phyloP scores from a whole-genome alignment of 2,888 invertebrate species.

The Resseliella maxima region DNA sequence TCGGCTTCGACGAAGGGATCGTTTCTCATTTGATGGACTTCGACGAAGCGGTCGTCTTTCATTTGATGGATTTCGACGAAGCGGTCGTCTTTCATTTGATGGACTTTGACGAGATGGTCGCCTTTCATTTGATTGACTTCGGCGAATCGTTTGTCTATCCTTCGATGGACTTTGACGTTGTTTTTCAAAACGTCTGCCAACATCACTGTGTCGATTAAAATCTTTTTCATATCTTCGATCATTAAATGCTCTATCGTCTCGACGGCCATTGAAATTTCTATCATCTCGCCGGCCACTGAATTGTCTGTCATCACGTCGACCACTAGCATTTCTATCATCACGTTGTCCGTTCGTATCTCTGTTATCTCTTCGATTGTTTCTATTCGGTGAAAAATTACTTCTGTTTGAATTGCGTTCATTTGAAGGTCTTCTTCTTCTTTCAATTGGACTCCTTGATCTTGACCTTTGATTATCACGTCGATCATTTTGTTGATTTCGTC shows the following conservation, averaged over 20 bases:
- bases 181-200: too few relatives aligned
- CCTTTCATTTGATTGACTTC: background rate
- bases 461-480: background rate
- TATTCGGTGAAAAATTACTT: background rate
- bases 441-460: slow-evolving; percentile 6
- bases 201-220: too few relatives aligned
- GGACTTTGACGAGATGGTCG: background rate
- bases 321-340: background rate
- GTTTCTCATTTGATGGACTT: background rate
- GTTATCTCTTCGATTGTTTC: background rate
- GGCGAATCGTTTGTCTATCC: too few relatives aligned
- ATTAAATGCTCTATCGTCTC: background rate
- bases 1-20: background rate
- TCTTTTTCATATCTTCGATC: too few relatives aligned
- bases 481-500: background rate
- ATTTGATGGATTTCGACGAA: background rate
- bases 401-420: background rate
- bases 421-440: background rate
- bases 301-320: background rate
- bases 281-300: background rate
- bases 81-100: background rate
- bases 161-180: too few relatives aligned
- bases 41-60: background rate
- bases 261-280: background rate
- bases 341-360: background rate